phyloP scores from a whole-genome alignment of 1,140 invertebrate species.

The Lycorma delicatula region DNA sequence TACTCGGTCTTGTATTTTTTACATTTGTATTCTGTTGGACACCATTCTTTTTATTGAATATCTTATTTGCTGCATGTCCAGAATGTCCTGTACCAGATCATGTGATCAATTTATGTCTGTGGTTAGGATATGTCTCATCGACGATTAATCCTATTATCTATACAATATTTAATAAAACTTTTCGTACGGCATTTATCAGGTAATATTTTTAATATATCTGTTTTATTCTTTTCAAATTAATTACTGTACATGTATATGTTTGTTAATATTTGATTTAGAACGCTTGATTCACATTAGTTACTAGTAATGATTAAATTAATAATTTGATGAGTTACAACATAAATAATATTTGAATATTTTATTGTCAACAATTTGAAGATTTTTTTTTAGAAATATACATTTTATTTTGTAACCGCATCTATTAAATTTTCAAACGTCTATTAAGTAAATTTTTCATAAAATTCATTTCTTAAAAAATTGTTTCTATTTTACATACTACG shows the following conservation, averaged over 20 bases:
- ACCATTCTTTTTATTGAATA: conserved; percentile 81
- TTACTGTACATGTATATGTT: not conserved
- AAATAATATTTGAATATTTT: no score
- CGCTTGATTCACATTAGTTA: not conserved
- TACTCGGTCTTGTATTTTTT: conserved; percentile 77
- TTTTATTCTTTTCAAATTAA: conserved; percentile 12
- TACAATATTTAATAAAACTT: conserved; percentile 81
- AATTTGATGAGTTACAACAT: no score
- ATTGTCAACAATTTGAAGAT: no score
- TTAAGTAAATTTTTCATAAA: no score
- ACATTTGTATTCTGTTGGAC: conserved; percentile 86
- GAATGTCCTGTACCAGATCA: conserved; percentile 56
- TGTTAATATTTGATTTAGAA: not conserved
- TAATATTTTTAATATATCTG: conserved; percentile 35
- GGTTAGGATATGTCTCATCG: conserved; percentile 83
- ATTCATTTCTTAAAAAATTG: no score
- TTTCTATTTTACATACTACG: no score
- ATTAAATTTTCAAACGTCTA: no score
- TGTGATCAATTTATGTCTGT: conserved; percentile 67
- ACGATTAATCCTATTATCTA: conserved; percentile 81
- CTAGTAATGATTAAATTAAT: not conserved
- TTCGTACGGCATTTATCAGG: conserved; percentile 75
- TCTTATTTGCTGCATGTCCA: conserved; percentile 63
- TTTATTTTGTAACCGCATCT: no score
- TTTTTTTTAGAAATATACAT: no score